Evolutionary conservation across 2,113 vertebrate genomes (phyloP).

Genomic region (Trichomycterus rosablanca): DNA sequence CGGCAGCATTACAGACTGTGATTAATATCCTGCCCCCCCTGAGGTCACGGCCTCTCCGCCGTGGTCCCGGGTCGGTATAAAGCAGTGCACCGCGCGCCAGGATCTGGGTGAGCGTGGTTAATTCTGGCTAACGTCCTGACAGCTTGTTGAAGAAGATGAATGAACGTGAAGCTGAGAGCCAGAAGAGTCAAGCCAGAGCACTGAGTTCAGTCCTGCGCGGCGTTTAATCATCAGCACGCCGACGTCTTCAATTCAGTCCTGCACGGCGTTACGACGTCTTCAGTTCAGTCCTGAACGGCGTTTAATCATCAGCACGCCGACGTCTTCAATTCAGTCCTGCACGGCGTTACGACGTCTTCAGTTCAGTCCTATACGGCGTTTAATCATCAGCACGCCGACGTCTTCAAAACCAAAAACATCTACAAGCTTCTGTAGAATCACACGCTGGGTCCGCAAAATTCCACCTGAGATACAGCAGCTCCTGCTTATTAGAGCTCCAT

Average conservation of each 20-base stretch:
- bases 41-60: slow-evolving; percentile 52
- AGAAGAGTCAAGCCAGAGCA: slow-evolving; percentile 25
- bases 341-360: too few relatives aligned
- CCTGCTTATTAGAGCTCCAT: too few relatives aligned
- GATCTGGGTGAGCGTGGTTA: slow-evolving; percentile 44
- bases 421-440: too few relatives aligned
- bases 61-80: slow-evolving; percentile 52
- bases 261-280: too few relatives aligned
- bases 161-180: slow-evolving; percentile 26
- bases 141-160: slow-evolving; percentile 47
- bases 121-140: slow-evolving; percentile 45
- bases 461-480: too few relatives aligned
- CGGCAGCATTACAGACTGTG: slow-evolving; percentile 48
- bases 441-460: too few relatives aligned
- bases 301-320: not conserved
- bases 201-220: slow-evolving; percentile 9
- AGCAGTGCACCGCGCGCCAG: slow-evolving; percentile 63
- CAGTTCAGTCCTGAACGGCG: slow-evolving; percentile 4
- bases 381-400: not conserved
- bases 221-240: not conserved
- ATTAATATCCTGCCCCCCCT: slow-evolving; percentile 58
- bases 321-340: slow-evolving; percentile 14
- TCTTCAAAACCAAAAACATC: too few relatives aligned
- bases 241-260: slow-evolving; percentile 11
- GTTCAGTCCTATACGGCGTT: slow-evolving; percentile 13